Evolutionary conservation across 2,797 vertebrate genomes (phyloP), one percentile per base, ranked within the genome.

Genomic region (Enteromius fasciolatus): DNA sequence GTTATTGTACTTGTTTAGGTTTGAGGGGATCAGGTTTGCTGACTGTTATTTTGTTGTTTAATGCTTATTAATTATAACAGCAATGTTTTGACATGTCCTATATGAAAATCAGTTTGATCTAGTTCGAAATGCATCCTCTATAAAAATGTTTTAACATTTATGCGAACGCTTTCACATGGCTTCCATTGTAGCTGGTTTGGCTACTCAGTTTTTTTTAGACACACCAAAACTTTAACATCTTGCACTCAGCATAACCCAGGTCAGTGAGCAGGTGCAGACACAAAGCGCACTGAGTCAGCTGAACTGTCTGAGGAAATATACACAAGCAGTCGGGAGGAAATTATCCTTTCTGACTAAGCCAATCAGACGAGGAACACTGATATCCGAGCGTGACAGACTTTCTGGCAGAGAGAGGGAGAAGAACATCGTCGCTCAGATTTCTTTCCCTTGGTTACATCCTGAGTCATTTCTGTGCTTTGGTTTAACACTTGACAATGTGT

Each of bases 381-480:
- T 75, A 72, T 74, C 48, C 1, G 61, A 74, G 80, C n/a, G 31
- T 79, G 72, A 80, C 77, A 52, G 69, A 67, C 10, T 28, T 75
- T 80, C 46, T 69, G 57, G 63, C 46, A 31, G 33, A 69, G 33
- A 78, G 67, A 52, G 63, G 57, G 48, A 59, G 39, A 2, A 18
- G 70, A 68, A 73, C 63, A 36, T 17, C 11, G 63, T 83, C 52
- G 9, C 81, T 66, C 68, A 28, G 68, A 66, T 57, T 66, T 66
- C 14, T 67, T 15, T 25, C 48, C 4, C 64, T 66, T 44, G 33
- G 59, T 20, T 76, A 52, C 25, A 31, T 39, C 44, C 69, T 1
- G 36, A 75, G 69, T 12, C 63, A 39, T 50, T 75, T 44, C 61
- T 80, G 14, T 59, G 33, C 28, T 57, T 84, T 59, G 15, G 54